These are phyloP conservation scores for Ethmia dodecea DNA, from an alignment of 2,888 invertebrate genomes.

Conservation along the genomic window DNA sequence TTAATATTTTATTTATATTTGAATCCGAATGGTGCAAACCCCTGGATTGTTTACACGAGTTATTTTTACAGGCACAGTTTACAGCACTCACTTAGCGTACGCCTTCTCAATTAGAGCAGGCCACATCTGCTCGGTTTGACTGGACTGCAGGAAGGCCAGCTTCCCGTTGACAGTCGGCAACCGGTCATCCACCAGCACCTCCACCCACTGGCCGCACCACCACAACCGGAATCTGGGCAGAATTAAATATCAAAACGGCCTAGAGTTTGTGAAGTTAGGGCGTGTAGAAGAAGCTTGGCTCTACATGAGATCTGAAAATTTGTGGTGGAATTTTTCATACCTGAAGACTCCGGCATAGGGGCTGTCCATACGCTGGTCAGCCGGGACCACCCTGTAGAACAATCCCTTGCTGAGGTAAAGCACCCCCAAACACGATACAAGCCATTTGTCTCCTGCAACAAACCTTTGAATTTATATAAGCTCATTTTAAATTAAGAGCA, in stretches of 20 bases:
- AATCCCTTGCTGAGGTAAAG: constrained; percentile 90
- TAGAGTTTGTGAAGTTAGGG: too few species aligned
- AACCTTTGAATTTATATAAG: too few species aligned
- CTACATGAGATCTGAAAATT: too few species aligned
- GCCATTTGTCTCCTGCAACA: constrained; percentile 91
- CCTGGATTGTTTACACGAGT: too few species aligned
- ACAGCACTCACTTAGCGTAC: constrained; percentile 87
- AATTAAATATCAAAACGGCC: too few species aligned
- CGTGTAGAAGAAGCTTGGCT: too few species aligned
- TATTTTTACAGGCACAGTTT: background rate
- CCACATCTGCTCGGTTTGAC: constrained; percentile 90
- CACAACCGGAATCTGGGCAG: constrained; percentile 86
- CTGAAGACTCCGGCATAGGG: constrained; percentile 88
- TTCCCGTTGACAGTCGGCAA: constrained; percentile 92
- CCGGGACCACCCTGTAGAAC: constrained; percentile 94
- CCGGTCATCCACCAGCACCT: constrained; percentile 90
- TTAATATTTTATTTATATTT: too few species aligned
- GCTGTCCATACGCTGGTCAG: constrained; percentile 88
- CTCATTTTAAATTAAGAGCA: too few species aligned
- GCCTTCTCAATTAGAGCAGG: constrained; percentile 94
- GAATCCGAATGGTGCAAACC: background rate
- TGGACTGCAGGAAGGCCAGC: constrained; percentile 90
- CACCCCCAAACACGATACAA: constrained; percentile 92
- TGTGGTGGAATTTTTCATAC: too few species aligned
- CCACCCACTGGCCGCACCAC: constrained; percentile 97